Base-by-base conservation (phyloP, 2,888 invertebrate species). In the Pomacea canaliculata region DNA sequence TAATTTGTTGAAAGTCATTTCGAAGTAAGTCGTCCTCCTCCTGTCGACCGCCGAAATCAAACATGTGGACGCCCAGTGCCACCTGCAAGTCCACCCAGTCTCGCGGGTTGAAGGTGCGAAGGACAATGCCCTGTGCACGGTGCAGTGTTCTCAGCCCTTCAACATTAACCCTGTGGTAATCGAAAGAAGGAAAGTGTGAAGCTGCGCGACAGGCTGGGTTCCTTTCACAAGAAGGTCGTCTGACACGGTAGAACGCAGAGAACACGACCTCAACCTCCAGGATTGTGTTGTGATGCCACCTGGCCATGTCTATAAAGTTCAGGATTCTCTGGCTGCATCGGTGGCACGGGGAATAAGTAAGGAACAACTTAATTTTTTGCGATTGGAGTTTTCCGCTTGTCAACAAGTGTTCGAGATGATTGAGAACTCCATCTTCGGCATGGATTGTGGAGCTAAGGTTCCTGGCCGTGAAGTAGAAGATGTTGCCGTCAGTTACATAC, bases 311-410 rank as follows among this genome's bases (percentile, higher is more conserved):
- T 23, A 73, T 3, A 46, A 73, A 73, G 10, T 12, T 9, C 5
- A 73, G 18, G 46, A 73, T 59, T 18, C 56, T 9, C 0, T 49
- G 56, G 46, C 67, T 67, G n/a, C 73, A 73, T 7, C 56, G 27
- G 59, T 8, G 46, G 59, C 73, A 73, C 2, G 73, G 73, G 12
- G 73, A 73, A 37, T 66, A 73, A 27, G 62, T 72, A 13, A 72
- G 49, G 65, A 46, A 72, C 19, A 72, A 27, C 37, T 72, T 72
- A 49, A 72, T 49, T 10, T 12, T 63, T 9, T 63, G 63, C n/a
- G 73, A 59, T 10, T 2, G 9, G 27, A 73, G 37, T 46, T 0
- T 18, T 37, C 51, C 59, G 37, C 46, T 67, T 18, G 51, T 16
- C 27, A 73, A 13, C 19, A 46, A 19, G 56, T 27, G 0, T 46